Conservation (phyloP, 2,113 vertebrate species). For the Cyanoramphus novaezelandiae region DNA sequence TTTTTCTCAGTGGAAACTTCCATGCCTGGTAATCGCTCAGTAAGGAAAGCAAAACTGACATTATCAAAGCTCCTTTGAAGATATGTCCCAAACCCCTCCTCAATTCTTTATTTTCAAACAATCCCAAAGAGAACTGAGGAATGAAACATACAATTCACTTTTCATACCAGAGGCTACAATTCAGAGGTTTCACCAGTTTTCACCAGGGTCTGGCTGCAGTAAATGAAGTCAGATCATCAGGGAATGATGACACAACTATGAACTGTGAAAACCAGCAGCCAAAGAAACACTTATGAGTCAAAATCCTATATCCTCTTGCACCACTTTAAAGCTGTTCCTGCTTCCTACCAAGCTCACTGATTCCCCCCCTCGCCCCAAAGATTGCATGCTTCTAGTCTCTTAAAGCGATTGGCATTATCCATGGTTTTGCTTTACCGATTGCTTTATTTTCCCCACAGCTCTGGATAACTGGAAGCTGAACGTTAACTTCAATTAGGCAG, state of each 20-base stretch:
- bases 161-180: neutral
- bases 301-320: neutral
- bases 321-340: neutral
- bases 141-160: neutral
- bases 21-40: neutral
- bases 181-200: neutral
- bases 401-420: neutral
- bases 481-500: neutral
- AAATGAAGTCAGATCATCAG: neutral
- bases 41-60: neutral
- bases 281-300: neutral
- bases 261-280: neutral
- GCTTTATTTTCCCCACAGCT: neutral
- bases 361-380: neutral
- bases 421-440: neutral
- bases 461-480: neutral
- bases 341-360: neutral
- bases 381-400: neutral
- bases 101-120: neutral
- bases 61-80: constrained; percentile 7
- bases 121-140: neutral
- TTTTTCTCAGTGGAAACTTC: constrained; percentile 18
- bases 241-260: neutral
- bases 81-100: neutral
- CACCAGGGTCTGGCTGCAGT: neutral